Base-by-base conservation (phyloP, 1,140 invertebrate species). In the Drosophila grimshawi region DNA sequence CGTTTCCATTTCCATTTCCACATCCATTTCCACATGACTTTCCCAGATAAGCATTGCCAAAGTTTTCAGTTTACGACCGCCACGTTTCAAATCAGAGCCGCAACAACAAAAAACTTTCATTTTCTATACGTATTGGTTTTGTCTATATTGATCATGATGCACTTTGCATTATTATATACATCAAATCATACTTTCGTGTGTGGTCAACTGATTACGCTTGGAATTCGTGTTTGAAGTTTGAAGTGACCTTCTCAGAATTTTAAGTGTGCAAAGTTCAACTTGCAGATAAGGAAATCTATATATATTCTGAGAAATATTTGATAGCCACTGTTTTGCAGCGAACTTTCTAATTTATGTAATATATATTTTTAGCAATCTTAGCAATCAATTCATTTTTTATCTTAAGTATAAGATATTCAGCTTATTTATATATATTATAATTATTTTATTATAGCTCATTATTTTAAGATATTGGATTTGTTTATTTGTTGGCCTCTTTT, bases 21-120 rank as follows among this genome's bases (percentile, higher is more conserved):
- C 19, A 19, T 19, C 19, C 19, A 46, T 68, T 49, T 86, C 75
- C 78, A 68, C 60, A 74, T 68, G 80, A 61, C 46, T 63, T 71
- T 27, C 33, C 39, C 59, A 88, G 83, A 88, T 88, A 88, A 88
- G 83, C 76, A 71, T 61, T 75, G 66, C 69, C 80, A 89, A 89
- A 88, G 80, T 88, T 88, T 53, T 52, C 77, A 72, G 76, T 83
- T 88, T 88, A 88, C 72, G 77, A 76, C 39, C 49, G 48, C 71
- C 76, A 88, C 83, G 83, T 88, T 83, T 56, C 30, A 5, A 27
- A 35, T 59, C 63, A 33, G 60, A 74, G 29, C 53, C 2, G 27
- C 8, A 51, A n/a, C 3, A 8, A 39, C 46, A 68, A 57, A 66
- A 61, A 67, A 60, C 56, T 55, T 73, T 67, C 64, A n/a, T 53